Percentiles rank a stretch among this genome's conserved stretches.
These are phyloP conservation scores for Eilema depressum DNA, from an alignment of 2,888 invertebrate species.

Conservation along the genomic window DNA sequence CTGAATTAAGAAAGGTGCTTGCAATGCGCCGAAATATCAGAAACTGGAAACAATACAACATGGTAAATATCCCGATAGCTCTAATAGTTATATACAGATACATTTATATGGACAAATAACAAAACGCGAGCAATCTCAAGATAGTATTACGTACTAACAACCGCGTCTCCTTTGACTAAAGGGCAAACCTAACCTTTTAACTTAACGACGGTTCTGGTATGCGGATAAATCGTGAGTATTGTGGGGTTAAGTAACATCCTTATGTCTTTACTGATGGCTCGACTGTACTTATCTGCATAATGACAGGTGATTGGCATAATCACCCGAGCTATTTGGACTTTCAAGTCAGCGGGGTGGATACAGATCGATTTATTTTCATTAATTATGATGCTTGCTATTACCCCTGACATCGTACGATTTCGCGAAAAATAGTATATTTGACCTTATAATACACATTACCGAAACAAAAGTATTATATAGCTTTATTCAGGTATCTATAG, in stretches of 20 bases:
- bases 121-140: not conserved
- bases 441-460: not conserved
- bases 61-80: too few species aligned
- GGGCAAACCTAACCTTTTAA: constrained; percentile 38
- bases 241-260: constrained; percentile 47
- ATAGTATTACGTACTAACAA: constrained; percentile 12
- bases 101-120: not conserved
- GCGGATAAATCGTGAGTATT: constrained; percentile 40
- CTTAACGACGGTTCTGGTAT: constrained; percentile 41
- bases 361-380: constrained; percentile 15
- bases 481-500: not conserved
- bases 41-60: too few species aligned
- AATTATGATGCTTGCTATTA: not conserved
- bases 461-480: not conserved
- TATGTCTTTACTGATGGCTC: constrained; percentile 36
- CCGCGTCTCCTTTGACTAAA: not conserved
- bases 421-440: not conserved
- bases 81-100: too few species aligned
- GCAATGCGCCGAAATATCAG: too few species aligned
- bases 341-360: constrained; percentile 7
- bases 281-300: constrained; percentile 49
- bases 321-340: constrained; percentile 36
- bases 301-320: constrained; percentile 53
- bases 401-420: not conserved
- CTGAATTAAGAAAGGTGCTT: too few species aligned